Conservation (phyloP, 35 echinoderm and acorn worm genomes). For the Ophiothrix spiculata region DNA sequence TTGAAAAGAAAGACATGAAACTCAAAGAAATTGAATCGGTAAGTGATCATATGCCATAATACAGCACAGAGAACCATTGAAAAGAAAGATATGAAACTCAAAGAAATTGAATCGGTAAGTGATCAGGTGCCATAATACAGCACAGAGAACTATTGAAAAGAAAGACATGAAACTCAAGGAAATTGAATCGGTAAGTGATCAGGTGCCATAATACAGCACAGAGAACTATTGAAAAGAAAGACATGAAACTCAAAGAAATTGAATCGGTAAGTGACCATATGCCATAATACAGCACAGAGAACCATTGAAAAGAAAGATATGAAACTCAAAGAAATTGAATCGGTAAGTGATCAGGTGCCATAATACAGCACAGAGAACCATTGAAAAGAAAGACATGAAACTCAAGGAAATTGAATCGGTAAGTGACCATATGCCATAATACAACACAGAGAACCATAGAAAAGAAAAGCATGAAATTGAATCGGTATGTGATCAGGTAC, state of each 20-base stretch:
- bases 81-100: slow-evolving; percentile 98
- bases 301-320: slow-evolving; percentile 99
- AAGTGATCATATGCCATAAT: too few species aligned
- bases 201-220: slow-evolving; percentile 84
- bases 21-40: slow-evolving; percentile 98
- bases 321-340: slow-evolving; percentile 98
- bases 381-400: too few species aligned
- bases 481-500: slow-evolving; percentile 86
- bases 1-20: slow-evolving; percentile 99
- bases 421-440: too few species aligned
- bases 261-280: slow-evolving; percentile 73
- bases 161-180: slow-evolving; percentile 98
- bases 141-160: slow-evolving; percentile 98
- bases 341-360: slow-evolving; percentile 84
- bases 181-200: slow-evolving; percentile 90
- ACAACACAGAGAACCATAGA: too few species aligned
- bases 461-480: too few species aligned
- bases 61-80: slow-evolving; percentile 97
- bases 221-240: slow-evolving; percentile 98
- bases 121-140: slow-evolving; percentile 94
- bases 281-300: slow-evolving; percentile 89
- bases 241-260: slow-evolving; percentile 92
- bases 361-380: too few species aligned
- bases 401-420: slow-evolving; percentile 96
- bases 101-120: slow-evolving; percentile 95